Base-by-base conservation (phyloP, 2,797 vertebrate genomes). In the Falco cherrug region DNA sequence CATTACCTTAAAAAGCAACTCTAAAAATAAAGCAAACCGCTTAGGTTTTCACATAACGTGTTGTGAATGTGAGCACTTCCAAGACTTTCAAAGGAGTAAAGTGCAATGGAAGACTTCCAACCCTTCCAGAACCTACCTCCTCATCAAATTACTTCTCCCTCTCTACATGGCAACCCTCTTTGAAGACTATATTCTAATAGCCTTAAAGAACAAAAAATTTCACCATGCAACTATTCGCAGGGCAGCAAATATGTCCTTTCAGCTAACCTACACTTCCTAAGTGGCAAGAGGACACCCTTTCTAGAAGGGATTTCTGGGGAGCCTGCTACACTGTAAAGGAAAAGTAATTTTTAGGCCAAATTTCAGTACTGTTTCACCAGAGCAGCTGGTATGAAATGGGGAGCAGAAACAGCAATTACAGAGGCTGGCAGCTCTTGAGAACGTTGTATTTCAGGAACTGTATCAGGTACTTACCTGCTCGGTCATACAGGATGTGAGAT, bases 401-500 rank as follows among this genome's bases (percentile, higher is more conserved):
- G 13, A 64, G 51, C 84, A 70, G 33, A 59, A 75, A n/a, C 7
- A 68, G 25, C 43, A 95, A 47, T 60, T 10, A 71, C 2, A 43
- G 16, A 74, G 10, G 25, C 14, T 48, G 56, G 45, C 41, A 61
- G 33, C 17, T 80, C 15, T 56, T 45, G 54, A 86, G 39, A 87
- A 80, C 2, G 2, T 10, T 26, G 65, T 16, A 37, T 48, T 13
- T 79, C 60, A 53, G 31, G 50, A 82, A 75, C 21, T 7, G 10
- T 9, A 51, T 28, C 31, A 37, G 39, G 29, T 45, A 90, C 98
- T 98, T 94, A 99, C 99, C 99, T 78, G 99, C 99, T 98, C 98
- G 99, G 95, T 99, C 99, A 64, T 99, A 99, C 22, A 99, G 98
- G 95, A 99, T 99, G 90, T 99, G 99, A 28, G 99, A 99, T 83